phyloP scores from a whole-genome alignment of 2,888 invertebrate species.

The Lasioglossum vierecki region DNA sequence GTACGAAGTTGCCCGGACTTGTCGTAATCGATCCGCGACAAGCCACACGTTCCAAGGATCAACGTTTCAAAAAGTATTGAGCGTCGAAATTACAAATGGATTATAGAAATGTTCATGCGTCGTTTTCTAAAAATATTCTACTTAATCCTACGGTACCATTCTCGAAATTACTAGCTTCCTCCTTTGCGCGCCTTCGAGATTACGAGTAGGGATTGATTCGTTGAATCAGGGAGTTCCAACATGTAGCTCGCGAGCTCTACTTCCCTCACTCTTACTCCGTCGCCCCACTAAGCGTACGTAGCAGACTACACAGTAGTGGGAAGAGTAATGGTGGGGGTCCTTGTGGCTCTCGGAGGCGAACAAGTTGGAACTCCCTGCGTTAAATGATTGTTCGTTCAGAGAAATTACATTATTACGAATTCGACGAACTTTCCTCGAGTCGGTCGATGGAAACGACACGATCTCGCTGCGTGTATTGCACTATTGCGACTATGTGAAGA shows the following conservation, averaged over 20 bases:
- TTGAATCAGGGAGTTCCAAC: neutral
- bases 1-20: too few species aligned
- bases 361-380: too few species aligned
- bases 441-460: conserved; percentile 13
- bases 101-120: conserved; percentile 4
- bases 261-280: too few species aligned
- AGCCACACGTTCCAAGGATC: neutral
- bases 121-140: conserved; percentile 18
- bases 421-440: neutral
- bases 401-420: neutral
- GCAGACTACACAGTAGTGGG: too few species aligned
- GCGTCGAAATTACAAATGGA: conserved; percentile 1
- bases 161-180: neutral
- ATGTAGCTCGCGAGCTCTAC: too few species aligned
- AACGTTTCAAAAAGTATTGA: neutral
- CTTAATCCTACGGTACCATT: conserved; percentile 12
- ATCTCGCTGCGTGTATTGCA: conserved; percentile 55
- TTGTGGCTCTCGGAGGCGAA: too few species aligned
- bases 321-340: too few species aligned
- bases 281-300: too few species aligned
- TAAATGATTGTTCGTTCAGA: neutral
- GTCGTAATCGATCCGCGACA: neutral
- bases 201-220: neutral
- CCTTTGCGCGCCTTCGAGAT: neutral
- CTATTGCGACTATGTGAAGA: conserved; percentile 45